Conservation (phyloP, 2,797 vertebrate genomes). For the Oreochromis mossambicus region DNA sequence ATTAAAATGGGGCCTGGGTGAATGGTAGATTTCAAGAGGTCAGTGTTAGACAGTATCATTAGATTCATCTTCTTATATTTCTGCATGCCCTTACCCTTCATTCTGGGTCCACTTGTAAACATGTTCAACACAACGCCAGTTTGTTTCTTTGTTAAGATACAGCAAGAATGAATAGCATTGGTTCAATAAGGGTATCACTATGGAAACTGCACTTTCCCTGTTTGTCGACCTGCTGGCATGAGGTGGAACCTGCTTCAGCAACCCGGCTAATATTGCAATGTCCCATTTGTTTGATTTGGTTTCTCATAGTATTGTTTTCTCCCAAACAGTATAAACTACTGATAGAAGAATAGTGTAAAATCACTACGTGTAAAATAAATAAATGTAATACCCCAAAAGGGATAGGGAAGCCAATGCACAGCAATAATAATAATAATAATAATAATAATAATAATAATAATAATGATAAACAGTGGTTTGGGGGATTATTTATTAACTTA, state of each 20-base stretch:
- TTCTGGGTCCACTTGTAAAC: neutral
- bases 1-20: neutral
- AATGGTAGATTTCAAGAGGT: neutral
- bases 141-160: neutral
- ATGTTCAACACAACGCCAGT: neutral
- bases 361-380: neutral
- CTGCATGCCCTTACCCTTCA: neutral
- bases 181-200: constrained; percentile 6
- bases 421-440: fast-evolving
- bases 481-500: neutral
- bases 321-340: neutral
- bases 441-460: neutral
- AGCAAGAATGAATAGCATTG: neutral
- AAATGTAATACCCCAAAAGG: neutral
- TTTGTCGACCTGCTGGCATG: neutral
- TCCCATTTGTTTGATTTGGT: constrained; percentile 7
- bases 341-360: neutral
- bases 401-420: neutral
- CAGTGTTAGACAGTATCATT: neutral
- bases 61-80: neutral
- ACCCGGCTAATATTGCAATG: neutral
- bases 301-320: neutral
- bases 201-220: constrained; percentile 24
- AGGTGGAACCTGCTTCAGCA: constrained; percentile 12
- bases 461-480: neutral